phyloP scores from a whole-genome alignment of 2,888 invertebrate genomes.

The Macropis europaea region DNA sequence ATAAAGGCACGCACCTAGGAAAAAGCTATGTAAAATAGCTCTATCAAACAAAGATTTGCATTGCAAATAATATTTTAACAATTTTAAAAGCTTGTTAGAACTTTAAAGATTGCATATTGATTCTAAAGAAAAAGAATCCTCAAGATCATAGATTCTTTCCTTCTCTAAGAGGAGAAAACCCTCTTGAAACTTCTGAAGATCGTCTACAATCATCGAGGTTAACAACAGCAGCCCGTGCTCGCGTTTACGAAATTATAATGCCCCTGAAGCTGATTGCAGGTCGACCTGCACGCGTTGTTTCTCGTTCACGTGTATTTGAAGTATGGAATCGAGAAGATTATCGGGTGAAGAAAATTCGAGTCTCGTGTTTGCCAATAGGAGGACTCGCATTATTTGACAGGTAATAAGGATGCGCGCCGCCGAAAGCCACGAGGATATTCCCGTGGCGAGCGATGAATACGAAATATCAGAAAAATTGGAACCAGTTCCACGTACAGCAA shows the following conservation, averaged over 20 bases:
- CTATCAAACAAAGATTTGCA: too few relatives aligned
- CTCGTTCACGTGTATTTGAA: not conserved
- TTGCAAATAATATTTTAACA: too few relatives aligned
- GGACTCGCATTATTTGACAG: constrained; percentile 3
- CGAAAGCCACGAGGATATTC: not conserved
- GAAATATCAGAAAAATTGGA: constrained; percentile 37
- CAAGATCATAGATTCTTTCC: too few relatives aligned
- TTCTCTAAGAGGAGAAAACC: too few relatives aligned
- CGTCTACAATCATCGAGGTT: not conserved
- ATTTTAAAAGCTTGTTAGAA: too few relatives aligned
- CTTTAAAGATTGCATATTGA: too few relatives aligned
- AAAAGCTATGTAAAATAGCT: too few relatives aligned
- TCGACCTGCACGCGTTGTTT: not conserved
- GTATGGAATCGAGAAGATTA: not conserved
- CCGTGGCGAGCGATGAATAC: constrained; percentile 16
- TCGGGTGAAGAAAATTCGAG: not conserved
- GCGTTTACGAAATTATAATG: constrained; percentile 6
- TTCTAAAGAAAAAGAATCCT: too few relatives aligned
- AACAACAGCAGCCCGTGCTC: not conserved
- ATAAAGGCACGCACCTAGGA: too few relatives aligned
- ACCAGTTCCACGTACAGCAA: constrained; percentile 49
- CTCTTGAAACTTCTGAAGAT: too few relatives aligned
- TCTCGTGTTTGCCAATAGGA: not conserved
- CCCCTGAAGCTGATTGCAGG: not conserved
- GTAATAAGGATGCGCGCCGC: constrained; percentile 7